Conservation (phyloP, 2,797 vertebrate species). For the Rhinophrynus dorsalis region DNA sequence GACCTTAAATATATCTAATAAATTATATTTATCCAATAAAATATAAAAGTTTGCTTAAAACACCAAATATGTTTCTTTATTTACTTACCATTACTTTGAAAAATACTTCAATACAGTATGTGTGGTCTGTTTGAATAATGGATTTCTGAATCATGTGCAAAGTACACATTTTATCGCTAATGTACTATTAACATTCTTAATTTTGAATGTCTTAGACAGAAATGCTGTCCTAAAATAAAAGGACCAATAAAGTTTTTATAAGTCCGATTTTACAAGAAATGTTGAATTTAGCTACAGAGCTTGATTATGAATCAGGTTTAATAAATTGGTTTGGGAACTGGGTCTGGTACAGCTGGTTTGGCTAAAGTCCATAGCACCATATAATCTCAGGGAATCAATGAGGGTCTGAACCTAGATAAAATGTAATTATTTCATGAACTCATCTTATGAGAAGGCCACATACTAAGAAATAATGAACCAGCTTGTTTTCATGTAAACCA, state of each 20-base stretch:
- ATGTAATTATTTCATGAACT: slow-evolving; percentile 18
- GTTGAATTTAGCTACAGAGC: slow-evolving; percentile 52
- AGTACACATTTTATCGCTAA: slow-evolving; percentile 41
- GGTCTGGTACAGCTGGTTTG: slow-evolving; percentile 36
- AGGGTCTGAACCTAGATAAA: slow-evolving; percentile 6
- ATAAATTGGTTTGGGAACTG: slow-evolving; percentile 35
- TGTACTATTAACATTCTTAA: slow-evolving; percentile 50
- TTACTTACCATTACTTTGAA: too few species aligned
- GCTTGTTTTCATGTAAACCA: slow-evolving; percentile 29
- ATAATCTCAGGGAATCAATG: neutral
- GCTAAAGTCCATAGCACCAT: neutral
- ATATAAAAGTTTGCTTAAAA: too few species aligned
- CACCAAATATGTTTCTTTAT: too few species aligned
- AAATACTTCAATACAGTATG: slow-evolving; percentile 36
- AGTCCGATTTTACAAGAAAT: slow-evolving; percentile 63
- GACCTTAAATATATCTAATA: too few species aligned
- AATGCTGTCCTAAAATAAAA: slow-evolving; percentile 62
- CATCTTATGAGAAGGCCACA: slow-evolving; percentile 20
- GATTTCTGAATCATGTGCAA: neutral
- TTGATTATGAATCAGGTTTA: slow-evolving; percentile 40
- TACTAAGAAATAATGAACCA: slow-evolving; percentile 31
- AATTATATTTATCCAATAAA: too few species aligned
- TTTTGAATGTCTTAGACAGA: slow-evolving; percentile 53
- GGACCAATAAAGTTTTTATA: slow-evolving; percentile 68
- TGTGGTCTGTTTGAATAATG: slow-evolving; percentile 51